A percentile compares a stretch with the other conserved stretches of the same genome.
These are phyloP conservation scores for Chaetophractus vellerosus DNA, from an alignment of 2,797 vertebrate genomes.

Conservation along the genomic window DNA sequence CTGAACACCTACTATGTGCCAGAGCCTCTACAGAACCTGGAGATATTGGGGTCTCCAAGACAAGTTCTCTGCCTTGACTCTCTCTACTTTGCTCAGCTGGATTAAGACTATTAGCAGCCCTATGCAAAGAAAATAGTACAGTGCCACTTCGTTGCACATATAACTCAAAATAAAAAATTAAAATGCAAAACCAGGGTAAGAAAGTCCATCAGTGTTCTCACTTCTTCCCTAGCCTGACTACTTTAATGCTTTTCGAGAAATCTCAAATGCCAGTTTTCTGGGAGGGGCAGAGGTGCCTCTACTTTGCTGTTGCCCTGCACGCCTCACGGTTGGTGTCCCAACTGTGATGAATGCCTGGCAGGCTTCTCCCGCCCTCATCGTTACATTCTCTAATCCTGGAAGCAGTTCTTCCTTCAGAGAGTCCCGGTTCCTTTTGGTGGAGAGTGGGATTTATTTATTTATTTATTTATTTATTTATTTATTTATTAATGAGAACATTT, in stretches of 20 bases:
- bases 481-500: no score
- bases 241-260: background rate
- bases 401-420: background rate
- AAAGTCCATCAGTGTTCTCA: background rate
- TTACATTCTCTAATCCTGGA: background rate
- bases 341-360: background rate
- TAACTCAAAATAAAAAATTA: slow-evolving; percentile 10
- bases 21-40: background rate
- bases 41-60: background rate
- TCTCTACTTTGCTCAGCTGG: background rate
- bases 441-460: background rate
- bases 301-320: background rate
- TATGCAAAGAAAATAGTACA: background rate
- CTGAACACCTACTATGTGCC: background rate
- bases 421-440: background rate
- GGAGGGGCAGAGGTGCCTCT: background rate
- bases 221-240: background rate
- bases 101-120: background rate
- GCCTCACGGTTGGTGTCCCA: background rate
- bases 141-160: background rate
- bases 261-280: background rate
- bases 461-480: no score
- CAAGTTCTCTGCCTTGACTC: background rate
- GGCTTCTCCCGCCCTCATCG: background rate
- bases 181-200: slow-evolving; percentile 36